Base-by-base conservation (phyloP, 1,140 invertebrate genomes). In the Periplaneta americana region DNA sequence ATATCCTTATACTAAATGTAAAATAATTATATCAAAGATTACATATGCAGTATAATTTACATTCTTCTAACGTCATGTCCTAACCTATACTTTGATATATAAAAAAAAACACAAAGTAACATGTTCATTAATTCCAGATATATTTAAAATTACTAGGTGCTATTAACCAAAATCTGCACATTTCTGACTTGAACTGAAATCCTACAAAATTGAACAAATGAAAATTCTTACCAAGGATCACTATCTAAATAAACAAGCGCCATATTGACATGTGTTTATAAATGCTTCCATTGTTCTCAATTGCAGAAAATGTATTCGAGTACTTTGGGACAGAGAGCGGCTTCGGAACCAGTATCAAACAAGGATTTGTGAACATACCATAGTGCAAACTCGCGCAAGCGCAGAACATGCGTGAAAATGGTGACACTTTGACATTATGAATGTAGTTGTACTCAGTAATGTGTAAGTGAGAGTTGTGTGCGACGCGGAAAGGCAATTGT, bases 171-270 rank as follows among this genome's bases (percentile, higher is more conserved):
- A 32, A 0, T 28, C 13, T 35, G 18, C 10, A 35, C 18, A 39
- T 36, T 10, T 35, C n/a, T 18, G 0, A 8, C 77, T 15, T 31
- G 17, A 17, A n/a, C 32, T 22, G 17, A 36, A 13, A 13, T 5
- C 32, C 15, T 6, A 22, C n/a, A n/a, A 22, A 32, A 57, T 66
- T 8, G 10, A 74, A 80, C 4, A 11, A 22, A 4, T 10, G 15
- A 57, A 74, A 13, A 35, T 34, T 10, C 81, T 37, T 78, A 81
- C 81, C 81, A 81, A 3, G 81, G 81, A 35, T 81, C 81, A 4
- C 33, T 78, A 66, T 81, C 81, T 39, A 81, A 34, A 81, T 78
- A 81, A 13, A 81, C 76, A 78, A 81, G 81, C 35, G 81, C 75
- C 81, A 81, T 81, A 66, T 66, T 66, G 22, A n/a, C n/a, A 8